Percentiles rank a stretch among this genome's conserved stretches.
Evolutionary conservation across 2,797 vertebrate species (phyloP).

Genomic region (Propithecus perrieri): DNA sequence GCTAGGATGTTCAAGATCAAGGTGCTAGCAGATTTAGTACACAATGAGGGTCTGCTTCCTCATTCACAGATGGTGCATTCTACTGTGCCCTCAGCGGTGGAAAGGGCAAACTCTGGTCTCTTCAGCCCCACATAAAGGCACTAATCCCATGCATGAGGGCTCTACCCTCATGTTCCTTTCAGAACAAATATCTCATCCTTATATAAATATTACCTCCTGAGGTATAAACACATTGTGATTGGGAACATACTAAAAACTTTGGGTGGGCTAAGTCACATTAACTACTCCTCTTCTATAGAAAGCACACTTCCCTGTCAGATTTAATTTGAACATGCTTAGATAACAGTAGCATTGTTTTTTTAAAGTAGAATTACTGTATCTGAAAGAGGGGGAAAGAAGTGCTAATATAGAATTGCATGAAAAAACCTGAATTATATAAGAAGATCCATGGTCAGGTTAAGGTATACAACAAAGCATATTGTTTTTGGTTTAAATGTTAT

Average conservation of each 20-base stretch:
- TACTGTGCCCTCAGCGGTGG: background rate
- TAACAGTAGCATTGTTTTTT: background rate
- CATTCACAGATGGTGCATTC: background rate
- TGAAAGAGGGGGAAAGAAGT: background rate
- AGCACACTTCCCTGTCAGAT: background rate
- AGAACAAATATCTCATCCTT: background rate
- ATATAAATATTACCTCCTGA: background rate
- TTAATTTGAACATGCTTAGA: slow-evolving; percentile 4
- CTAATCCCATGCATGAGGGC: background rate
- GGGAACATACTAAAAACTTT: background rate
- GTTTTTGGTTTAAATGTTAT: background rate
- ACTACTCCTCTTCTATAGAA: background rate
- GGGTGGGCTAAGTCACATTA: background rate
- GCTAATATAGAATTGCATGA: background rate
- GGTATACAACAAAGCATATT: background rate
- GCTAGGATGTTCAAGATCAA: background rate
- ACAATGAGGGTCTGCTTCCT: background rate
- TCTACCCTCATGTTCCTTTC: background rate
- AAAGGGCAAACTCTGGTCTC: background rate
- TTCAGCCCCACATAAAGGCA: background rate
- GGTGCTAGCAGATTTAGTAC: background rate
- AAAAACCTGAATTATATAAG: background rate
- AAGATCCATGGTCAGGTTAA: background rate
- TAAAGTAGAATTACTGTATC: background rate
- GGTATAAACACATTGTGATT: background rate